Conservation (phyloP, 2,797 vertebrate species). For the Emys orbicularis region DNA sequence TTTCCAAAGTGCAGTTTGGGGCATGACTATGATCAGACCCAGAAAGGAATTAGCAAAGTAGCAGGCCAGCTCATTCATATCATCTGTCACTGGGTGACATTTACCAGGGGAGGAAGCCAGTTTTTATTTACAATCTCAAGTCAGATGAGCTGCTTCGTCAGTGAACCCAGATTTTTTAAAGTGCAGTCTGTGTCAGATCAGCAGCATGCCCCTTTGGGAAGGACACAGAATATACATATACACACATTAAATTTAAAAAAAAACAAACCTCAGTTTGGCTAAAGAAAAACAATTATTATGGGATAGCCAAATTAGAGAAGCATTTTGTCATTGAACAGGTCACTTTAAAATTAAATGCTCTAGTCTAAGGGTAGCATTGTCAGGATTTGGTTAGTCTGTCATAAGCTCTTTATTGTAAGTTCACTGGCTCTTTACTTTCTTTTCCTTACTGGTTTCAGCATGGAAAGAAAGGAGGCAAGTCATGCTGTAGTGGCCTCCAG, state of each 20-base stretch:
- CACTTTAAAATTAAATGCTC: fast-evolving
- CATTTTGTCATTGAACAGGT: fast-evolving
- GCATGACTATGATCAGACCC: not conserved
- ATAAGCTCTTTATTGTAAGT: fast-evolving
- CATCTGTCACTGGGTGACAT: not conserved
- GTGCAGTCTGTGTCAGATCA: not conserved
- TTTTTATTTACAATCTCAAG: not conserved
- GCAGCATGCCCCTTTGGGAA: not conserved
- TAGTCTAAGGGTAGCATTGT: fast-evolving
- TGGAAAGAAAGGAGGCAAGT: fast-evolving
- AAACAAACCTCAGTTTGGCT: fast-evolving
- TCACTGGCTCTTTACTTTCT: fast-evolving
- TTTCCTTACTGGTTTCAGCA: not conserved
- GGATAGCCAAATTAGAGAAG: fast-evolving
- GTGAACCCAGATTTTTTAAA: not conserved
- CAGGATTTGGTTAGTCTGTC: fast-evolving
- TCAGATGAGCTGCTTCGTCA: not conserved
- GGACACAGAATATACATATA: fast-evolving
- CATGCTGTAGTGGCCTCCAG: fast-evolving
- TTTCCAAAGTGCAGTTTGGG: not conserved
- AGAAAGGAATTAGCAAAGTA: not conserved
- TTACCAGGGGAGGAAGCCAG: not conserved
- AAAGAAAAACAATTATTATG: fast-evolving
- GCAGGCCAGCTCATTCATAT: not conserved
- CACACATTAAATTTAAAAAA: not conserved